Conservation (phyloP, 2,797 vertebrate genomes). For the Cryptoprocta ferox region DNA sequence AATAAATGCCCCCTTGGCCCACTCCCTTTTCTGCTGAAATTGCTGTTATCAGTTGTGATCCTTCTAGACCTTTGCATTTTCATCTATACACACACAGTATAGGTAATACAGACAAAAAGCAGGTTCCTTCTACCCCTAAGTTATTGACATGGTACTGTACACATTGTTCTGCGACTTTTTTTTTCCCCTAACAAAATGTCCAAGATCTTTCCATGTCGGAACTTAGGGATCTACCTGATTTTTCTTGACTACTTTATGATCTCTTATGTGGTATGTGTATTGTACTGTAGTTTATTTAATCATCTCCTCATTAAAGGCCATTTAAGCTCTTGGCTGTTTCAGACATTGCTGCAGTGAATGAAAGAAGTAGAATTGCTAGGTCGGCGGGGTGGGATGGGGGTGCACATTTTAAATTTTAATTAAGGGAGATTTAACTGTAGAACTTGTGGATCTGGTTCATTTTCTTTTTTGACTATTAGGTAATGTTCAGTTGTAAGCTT, state of each 20-base stretch:
- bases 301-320: neutral
- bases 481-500: neutral
- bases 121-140: rapidly evolving
- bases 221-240: neutral
- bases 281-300: neutral
- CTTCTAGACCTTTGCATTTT: neutral
- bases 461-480: conserved; percentile 38
- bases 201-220: neutral
- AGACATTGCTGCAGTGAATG: neutral
- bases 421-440: neutral
- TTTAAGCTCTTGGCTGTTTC: neutral
- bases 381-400: neutral
- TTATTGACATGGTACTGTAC: neutral
- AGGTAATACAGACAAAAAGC: neutral
- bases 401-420: neutral
- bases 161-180: neutral
- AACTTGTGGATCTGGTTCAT: neutral
- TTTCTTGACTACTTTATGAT: neutral
- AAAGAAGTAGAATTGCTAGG: neutral
- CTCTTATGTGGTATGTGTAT: neutral
- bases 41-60: neutral
- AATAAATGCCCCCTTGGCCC: neutral
- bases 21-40: neutral
- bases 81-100: neutral
- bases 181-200: neutral